Percentiles rank a stretch among this genome's conserved stretches.
Evolutionary conservation across 1,140 invertebrate genomes (phyloP).

Genomic region (Brachionus sp.): DNA sequence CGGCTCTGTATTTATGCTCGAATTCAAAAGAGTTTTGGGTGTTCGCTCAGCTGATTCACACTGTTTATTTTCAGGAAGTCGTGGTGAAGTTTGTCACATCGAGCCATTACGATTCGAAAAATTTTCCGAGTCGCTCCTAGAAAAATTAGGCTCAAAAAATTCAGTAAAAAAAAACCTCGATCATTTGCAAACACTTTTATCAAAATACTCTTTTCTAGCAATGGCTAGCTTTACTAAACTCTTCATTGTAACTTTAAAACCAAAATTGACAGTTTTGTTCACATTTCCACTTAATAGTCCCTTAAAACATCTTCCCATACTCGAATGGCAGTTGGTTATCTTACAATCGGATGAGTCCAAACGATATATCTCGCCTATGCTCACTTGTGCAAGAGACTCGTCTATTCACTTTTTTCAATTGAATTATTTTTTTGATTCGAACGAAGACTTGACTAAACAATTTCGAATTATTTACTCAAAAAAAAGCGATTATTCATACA

Average conservation of each 20-base stretch:
- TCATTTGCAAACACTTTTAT: neutral
- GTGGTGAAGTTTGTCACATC: conserved; percentile 86
- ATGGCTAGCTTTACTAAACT: conserved; percentile 62
- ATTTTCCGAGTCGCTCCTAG: neutral
- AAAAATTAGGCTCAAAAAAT: neutral
- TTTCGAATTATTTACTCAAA: conserved; percentile 28
- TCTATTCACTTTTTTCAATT: conserved; percentile 35
- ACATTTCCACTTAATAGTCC: conserved; percentile 64
- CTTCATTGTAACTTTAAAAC: conserved; percentile 77
- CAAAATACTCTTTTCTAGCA: neutral
- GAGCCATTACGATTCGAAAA: conserved; percentile 68
- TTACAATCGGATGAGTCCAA: conserved; percentile 69
- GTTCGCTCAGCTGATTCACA: conserved; percentile 79
- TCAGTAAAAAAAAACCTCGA: neutral
- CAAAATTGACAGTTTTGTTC: conserved; percentile 69
- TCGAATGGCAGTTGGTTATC: conserved; percentile 86
- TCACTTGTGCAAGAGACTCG: conserved; percentile 75
- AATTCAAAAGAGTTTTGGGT: conserved; percentile 79
- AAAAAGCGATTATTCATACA: conserved; percentile 1
- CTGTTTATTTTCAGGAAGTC: conserved; percentile 86
- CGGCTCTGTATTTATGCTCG: conserved; percentile 92
- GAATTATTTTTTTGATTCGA: neutral
- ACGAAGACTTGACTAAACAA: neutral
- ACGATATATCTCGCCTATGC: conserved; percentile 63
- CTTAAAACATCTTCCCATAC: conserved; percentile 67